Evolutionary conservation across 2,113 vertebrate species (phyloP).

Genomic region (Anser brachyrhynchus): DNA sequence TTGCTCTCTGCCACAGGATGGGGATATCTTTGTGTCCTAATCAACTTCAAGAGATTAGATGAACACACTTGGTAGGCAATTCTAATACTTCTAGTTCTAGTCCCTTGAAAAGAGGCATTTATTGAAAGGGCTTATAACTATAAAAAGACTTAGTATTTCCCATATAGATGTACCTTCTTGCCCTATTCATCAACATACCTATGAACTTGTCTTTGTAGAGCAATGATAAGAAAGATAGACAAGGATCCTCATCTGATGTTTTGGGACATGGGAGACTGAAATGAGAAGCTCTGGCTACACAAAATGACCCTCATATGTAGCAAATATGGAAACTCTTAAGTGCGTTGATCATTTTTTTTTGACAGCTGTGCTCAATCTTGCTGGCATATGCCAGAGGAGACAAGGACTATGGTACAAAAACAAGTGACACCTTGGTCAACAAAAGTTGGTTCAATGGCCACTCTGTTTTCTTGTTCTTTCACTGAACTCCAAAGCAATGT

Average conservation of each 20-base stretch:
- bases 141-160: neutral
- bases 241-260: neutral
- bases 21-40: neutral
- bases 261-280: neutral
- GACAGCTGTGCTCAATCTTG: neutral
- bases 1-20: slow-evolving; percentile 28
- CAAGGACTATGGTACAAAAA: neutral
- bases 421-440: accelerated
- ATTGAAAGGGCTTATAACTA: neutral
- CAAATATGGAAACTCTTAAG: neutral
- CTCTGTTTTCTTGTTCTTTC: slow-evolving; percentile 23
- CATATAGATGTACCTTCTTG: neutral
- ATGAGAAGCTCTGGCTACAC: neutral
- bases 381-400: neutral
- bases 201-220: neutral
- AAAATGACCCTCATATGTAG: neutral
- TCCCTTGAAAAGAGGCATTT: neutral
- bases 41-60: neutral
- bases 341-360: neutral
- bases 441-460: neutral
- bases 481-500: slow-evolving; percentile 17
- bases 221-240: neutral
- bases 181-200: neutral
- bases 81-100: neutral
- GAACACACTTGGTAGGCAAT: neutral